A percentile compares a stretch with the other conserved stretches of the same genome.
phyloP scores from a whole-genome alignment of 2,113 vertebrate genomes.

The Labeo catla region DNA sequence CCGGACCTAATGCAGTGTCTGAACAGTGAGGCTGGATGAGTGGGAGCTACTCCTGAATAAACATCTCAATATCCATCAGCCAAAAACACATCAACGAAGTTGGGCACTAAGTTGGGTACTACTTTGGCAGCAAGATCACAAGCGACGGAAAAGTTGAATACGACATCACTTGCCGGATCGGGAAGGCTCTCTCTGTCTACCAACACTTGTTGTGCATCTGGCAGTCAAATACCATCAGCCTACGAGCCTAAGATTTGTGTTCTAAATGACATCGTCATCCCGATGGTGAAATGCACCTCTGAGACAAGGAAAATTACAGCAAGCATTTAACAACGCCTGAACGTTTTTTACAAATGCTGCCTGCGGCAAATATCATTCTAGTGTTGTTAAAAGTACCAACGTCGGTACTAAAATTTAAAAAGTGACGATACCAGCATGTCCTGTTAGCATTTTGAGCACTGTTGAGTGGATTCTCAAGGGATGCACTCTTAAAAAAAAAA shows the following conservation, averaged over 20 bases:
- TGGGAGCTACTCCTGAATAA: neutral
- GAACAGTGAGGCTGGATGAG: neutral
- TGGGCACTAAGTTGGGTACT: no score
- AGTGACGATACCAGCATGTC: neutral
- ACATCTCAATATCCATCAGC: no score
- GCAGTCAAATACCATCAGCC: neutral
- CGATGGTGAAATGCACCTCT: neutral
- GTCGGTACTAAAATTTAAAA: neutral
- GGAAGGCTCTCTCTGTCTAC: neutral
- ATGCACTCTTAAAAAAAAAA: no score
- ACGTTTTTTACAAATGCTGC: neutral
- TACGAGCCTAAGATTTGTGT: neutral
- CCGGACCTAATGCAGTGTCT: neutral
- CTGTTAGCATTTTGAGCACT: neutral
- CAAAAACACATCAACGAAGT: no score
- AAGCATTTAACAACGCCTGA: neutral
- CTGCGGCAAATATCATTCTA: neutral
- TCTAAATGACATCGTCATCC: neutral
- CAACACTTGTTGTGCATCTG: neutral
- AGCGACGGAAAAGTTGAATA: neutral
- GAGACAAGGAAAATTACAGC: neutral
- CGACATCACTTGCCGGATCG: neutral
- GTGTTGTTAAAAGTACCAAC: neutral
- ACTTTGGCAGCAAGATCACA: neutral
- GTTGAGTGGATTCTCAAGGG: no score